Percentiles rank a stretch among this genome's conserved stretches.
phyloP scores from a whole-genome alignment of 2,888 invertebrate genomes.

The Synergus japonicus region DNA sequence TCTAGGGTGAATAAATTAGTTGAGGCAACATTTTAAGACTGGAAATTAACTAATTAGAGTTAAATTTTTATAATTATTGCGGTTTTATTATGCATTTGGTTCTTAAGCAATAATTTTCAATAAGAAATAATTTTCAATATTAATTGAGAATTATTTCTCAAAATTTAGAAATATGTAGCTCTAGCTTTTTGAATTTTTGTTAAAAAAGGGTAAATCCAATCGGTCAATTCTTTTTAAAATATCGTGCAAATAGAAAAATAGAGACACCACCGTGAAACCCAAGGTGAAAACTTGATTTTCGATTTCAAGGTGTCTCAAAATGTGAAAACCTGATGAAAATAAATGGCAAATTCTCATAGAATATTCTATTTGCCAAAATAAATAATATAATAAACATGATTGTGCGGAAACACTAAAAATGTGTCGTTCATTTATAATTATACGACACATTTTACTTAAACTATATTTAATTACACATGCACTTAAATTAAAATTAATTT shows the following conservation, averaged over 20 bases:
- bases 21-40: not conserved
- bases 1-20: not conserved
- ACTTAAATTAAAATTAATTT: too few species aligned
- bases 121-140: not conserved
- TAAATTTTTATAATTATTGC: not conserved
- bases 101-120: not conserved
- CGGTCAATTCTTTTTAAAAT: too few species aligned
- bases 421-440: conserved; percentile 16
- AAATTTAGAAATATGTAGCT: too few species aligned
- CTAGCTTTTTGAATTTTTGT: too few species aligned
- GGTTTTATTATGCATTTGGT: not conserved
- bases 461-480: not conserved
- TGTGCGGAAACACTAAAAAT: not conserved
- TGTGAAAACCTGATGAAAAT: too few species aligned
- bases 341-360: not conserved
- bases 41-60: not conserved
- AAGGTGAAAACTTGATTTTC: too few species aligned
- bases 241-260: too few species aligned
- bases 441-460: not conserved
- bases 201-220: too few species aligned
- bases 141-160: too few species aligned
- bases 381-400: not conserved
- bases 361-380: not conserved
- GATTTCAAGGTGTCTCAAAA: too few species aligned
- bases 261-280: too few species aligned